A percentile compares a stretch with the other conserved stretches of the same genome.
Conservation (phyloP, 2,888 invertebrate species). For the Bedellia somnulentella region DNA sequence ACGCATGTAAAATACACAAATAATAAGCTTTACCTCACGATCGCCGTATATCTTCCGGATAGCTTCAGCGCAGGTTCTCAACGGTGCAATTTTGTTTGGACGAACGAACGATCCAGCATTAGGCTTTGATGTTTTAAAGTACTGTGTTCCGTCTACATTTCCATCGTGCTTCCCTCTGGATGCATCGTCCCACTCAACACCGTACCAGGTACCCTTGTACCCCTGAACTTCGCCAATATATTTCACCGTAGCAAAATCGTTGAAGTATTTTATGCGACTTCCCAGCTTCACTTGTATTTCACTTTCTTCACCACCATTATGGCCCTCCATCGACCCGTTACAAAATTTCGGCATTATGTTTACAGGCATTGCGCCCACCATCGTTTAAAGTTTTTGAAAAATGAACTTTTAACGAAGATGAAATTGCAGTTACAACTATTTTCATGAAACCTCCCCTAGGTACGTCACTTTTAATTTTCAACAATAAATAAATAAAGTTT, state of each 20-base stretch:
- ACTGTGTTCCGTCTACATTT: constrained; percentile 74
- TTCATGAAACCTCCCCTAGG: background rate
- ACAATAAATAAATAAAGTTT: no score
- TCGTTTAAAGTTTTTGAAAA: constrained; percentile 45
- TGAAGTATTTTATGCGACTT: constrained; percentile 39
- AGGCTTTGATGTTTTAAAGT: constrained; percentile 76
- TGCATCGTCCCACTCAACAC: constrained; percentile 95
- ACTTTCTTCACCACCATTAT: constrained; percentile 46
- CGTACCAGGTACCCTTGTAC: constrained; percentile 79
- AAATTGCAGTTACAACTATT: background rate
- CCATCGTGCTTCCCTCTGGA: constrained; percentile 93
- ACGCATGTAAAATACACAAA: constrained; percentile 2
- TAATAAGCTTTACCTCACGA: constrained; percentile 29
- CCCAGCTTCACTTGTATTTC: constrained; percentile 50
- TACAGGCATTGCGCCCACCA: constrained; percentile 60
- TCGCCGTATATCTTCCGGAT: constrained; percentile 59
- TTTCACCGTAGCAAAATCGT: constrained; percentile 61
- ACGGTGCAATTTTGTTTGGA: constrained; percentile 75
- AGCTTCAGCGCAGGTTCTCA: constrained; percentile 73
- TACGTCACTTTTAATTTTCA: no score
- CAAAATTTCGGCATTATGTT: constrained; percentile 57
- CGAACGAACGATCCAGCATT: constrained; percentile 89
- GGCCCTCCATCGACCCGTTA: constrained; percentile 50
- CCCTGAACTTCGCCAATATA: constrained; percentile 77
- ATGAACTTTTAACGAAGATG: constrained; percentile 21